Evolutionary conservation across 2,113 vertebrate species (phyloP).

Genomic region (Myrmophylax atrothorax): DNA sequence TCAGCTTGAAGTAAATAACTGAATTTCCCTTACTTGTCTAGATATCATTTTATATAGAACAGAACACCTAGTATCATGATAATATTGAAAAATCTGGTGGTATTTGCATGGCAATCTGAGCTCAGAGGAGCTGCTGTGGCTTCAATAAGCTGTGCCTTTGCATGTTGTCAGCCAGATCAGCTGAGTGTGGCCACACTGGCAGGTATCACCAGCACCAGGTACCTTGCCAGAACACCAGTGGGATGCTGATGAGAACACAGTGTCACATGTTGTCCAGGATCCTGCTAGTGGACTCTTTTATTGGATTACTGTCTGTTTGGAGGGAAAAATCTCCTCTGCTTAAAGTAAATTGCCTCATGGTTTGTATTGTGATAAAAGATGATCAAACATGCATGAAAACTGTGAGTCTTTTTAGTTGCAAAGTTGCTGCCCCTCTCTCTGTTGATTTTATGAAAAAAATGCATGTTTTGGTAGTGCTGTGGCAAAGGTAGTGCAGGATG

Average conservation of each 20-base stretch:
- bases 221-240: background rate
- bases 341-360: background rate
- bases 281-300: background rate
- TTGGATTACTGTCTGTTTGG: background rate
- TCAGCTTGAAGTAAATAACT: background rate
- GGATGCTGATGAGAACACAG: background rate
- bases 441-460: background rate
- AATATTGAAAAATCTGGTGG: background rate
- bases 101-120: background rate
- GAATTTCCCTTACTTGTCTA: background rate
- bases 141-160: background rate
- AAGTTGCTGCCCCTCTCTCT: background rate
- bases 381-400: background rate
- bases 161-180: background rate
- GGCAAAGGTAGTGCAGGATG: background rate
- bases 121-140: background rate
- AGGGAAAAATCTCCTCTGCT: background rate
- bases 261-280: background rate
- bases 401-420: background rate
- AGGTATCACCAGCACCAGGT: background rate
- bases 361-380: background rate
- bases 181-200: rapidly evolving
- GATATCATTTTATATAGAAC: background rate
- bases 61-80: background rate
- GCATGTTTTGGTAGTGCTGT: background rate